phyloP scores from a whole-genome alignment of 2,113 vertebrate genomes.

The Chascanopsetta lugubris region DNA sequence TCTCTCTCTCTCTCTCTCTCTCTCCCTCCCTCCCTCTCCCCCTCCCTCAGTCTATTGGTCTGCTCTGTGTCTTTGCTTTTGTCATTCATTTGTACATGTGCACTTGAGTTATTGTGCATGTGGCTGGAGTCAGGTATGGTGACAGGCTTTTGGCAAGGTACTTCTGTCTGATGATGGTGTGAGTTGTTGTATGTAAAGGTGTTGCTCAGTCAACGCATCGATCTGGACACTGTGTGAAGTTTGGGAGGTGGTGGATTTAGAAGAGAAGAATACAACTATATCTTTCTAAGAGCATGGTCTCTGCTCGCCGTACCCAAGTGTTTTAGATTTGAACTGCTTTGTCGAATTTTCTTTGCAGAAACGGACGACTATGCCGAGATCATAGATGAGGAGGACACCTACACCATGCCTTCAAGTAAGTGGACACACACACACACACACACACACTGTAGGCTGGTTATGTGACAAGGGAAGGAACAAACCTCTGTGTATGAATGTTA shows the following conservation, averaged over 20 bases:
- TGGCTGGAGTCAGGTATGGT: constrained; percentile 48
- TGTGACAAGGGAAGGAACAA: constrained; percentile 3
- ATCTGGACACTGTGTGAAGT: neutral
- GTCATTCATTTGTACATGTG: constrained; percentile 17
- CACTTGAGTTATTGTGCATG: constrained; percentile 27
- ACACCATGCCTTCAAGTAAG: constrained; percentile 99
- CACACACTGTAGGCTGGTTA: neutral
- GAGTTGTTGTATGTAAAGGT: neutral
- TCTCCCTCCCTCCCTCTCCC: too few species aligned
- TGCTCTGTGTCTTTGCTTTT: constrained; percentile 16
- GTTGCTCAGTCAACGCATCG: neutral
- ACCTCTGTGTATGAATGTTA: too few species aligned
- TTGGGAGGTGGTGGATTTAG: neutral
- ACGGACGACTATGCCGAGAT: constrained; percentile 99
- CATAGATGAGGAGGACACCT: constrained; percentile 98
- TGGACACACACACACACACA: constrained; percentile 30
- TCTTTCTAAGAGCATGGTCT: too few species aligned
- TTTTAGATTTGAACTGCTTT: neutral
- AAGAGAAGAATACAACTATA: neutral
- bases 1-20: constrained; percentile 11
- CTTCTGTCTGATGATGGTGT: constrained; percentile 18
- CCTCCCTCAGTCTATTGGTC: constrained; percentile 2
- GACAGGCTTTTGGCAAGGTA: constrained; percentile 60
- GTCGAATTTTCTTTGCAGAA: constrained; percentile 80
- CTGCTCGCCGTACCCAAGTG: neutral